Evolutionary conservation across 2,888 invertebrate genomes (phyloP).

Genomic region (Synanthedon vespiformis): DNA sequence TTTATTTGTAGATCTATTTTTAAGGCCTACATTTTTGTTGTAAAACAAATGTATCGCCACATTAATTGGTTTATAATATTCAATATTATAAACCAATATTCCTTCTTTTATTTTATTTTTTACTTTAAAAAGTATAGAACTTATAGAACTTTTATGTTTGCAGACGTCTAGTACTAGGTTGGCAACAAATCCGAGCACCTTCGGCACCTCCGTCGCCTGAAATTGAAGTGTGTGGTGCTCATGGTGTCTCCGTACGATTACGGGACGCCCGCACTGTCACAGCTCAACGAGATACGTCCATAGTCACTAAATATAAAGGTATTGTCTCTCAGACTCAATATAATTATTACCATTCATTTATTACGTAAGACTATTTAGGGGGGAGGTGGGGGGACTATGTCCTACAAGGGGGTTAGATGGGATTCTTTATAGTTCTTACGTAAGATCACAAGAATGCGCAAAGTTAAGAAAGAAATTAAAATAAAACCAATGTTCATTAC

Average conservation of each 20-base stretch:
- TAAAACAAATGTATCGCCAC: not conserved
- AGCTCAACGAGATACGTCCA: slow-evolving; percentile 82
- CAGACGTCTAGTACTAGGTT: slow-evolving; percentile 82
- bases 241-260: slow-evolving; percentile 74
- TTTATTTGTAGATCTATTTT: too few relatives aligned
- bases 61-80: too few relatives aligned
- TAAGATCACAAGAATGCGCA: too few relatives aligned
- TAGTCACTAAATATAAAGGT: slow-evolving; percentile 94
- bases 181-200: slow-evolving; percentile 88
- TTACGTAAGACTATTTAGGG: too few relatives aligned
- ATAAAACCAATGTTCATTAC: too few relatives aligned
- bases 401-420: too few relatives aligned
- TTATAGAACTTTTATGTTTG: not conserved
- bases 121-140: slow-evolving; percentile 25
- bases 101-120: slow-evolving; percentile 10
- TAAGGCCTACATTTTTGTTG: too few relatives aligned
- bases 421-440: too few relatives aligned
- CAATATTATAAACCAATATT: too few relatives aligned
- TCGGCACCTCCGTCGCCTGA: slow-evolving; percentile 84
- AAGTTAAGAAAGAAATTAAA: too few relatives aligned
- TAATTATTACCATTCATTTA: too few relatives aligned
- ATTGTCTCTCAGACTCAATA: slow-evolving; percentile 16
- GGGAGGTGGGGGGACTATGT: too few relatives aligned
- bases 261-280: slow-evolving; percentile 75
- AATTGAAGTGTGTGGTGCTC: slow-evolving; percentile 81